A percentile compares a stretch with the other conserved stretches of the same genome.
Evolutionary conservation across 2,113 vertebrate genomes (phyloP).

Genomic region (Halichoeres trimaculatus): DNA sequence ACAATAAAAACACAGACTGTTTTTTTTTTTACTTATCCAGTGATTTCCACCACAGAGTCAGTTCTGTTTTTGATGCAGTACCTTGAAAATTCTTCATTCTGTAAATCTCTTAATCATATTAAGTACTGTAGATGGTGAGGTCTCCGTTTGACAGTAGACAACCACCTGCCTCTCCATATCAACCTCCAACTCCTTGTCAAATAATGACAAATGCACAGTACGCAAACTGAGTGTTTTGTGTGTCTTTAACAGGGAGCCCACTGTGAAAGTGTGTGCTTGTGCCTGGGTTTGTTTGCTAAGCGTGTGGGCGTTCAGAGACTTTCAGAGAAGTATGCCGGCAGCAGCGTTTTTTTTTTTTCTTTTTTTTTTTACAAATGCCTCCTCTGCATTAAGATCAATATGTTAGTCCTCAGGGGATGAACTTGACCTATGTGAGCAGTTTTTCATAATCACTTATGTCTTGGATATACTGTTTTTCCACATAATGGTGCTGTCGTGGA

Average conservation of each 20-base stretch:
- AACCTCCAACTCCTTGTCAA: slow-evolving; percentile 17
- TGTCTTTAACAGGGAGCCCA: slow-evolving; percentile 9
- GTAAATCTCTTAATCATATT: too few relatives aligned
- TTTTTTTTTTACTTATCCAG: too few relatives aligned
- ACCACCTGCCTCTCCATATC: slow-evolving; percentile 3
- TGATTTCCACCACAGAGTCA: too few relatives aligned
- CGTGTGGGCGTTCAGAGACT: slow-evolving; percentile 69
- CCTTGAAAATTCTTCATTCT: too few relatives aligned
- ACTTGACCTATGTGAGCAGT: slow-evolving; percentile 62
- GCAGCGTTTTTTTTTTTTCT: too few relatives aligned
- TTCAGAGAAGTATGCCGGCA: slow-evolving; percentile 65
- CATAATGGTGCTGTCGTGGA: not conserved
- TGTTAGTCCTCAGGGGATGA: slow-evolving; percentile 41
- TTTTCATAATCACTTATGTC: slow-evolving; percentile 65
- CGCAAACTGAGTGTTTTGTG: not conserved
- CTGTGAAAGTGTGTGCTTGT: slow-evolving; percentile 8
- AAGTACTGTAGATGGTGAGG: too few relatives aligned
- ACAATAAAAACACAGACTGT: too few relatives aligned
- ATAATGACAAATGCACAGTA: slow-evolving; percentile 15
- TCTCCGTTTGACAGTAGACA: not conserved
- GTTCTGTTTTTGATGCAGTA: too few relatives aligned
- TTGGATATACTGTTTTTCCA: slow-evolving; percentile 37
- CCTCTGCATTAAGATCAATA: slow-evolving; percentile 77
- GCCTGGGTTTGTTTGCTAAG: slow-evolving; percentile 51
- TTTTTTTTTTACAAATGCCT: slow-evolving; percentile 69